A percentile compares a stretch with the other conserved stretches of the same genome.
phyloP scores from a whole-genome alignment of 1,140 invertebrate species.

The Listronotus bonariensis region DNA sequence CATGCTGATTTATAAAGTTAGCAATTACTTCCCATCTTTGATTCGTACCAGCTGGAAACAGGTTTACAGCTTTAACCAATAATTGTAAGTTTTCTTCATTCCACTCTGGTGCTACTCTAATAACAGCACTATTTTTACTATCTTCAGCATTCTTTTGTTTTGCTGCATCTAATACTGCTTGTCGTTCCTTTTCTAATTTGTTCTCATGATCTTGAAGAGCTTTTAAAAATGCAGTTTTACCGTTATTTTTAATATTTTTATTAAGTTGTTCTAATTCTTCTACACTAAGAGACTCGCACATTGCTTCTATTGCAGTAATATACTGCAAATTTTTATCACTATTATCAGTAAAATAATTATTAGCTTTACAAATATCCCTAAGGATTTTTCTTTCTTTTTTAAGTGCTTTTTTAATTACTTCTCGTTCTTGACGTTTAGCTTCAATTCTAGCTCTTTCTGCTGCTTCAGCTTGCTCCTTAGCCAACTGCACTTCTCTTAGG shows the following conservation, averaged over 20 bases:
- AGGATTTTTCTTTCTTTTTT: constrained; percentile 87
- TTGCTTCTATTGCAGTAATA: constrained; percentile 88
- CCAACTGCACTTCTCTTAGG: constrained; percentile 70
- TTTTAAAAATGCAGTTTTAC: constrained; percentile 67
- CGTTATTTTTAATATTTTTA: constrained; percentile 68
- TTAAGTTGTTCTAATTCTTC: constrained; percentile 78
- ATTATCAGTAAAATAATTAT: constrained; percentile 80
- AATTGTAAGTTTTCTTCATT: constrained; percentile 79
- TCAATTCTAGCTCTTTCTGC: constrained; percentile 80
- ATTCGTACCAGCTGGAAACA: constrained; percentile 95
- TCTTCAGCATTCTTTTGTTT: constrained; percentile 58
- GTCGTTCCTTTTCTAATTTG: constrained; percentile 76
- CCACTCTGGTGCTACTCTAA: constrained; percentile 70
- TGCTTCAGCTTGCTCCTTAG: constrained; percentile 82
- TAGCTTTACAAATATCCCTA: constrained; percentile 82
- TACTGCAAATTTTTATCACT: constrained; percentile 77
- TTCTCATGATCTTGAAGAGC: constrained; percentile 64
- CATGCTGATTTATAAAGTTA: constrained; percentile 94
- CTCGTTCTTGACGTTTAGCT: constrained; percentile 83
- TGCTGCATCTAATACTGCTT: constrained; percentile 62
- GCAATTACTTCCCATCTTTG: constrained; percentile 96
- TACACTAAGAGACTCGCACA: constrained; percentile 80
- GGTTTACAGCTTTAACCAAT: constrained; percentile 93
- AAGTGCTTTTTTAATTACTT: constrained; percentile 79
- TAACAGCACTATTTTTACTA: constrained; percentile 50